Percentiles rank a stretch among this genome's conserved stretches.
Conservation (phyloP, 2,888 invertebrate species). For the Dicyrtomina minuta region DNA sequence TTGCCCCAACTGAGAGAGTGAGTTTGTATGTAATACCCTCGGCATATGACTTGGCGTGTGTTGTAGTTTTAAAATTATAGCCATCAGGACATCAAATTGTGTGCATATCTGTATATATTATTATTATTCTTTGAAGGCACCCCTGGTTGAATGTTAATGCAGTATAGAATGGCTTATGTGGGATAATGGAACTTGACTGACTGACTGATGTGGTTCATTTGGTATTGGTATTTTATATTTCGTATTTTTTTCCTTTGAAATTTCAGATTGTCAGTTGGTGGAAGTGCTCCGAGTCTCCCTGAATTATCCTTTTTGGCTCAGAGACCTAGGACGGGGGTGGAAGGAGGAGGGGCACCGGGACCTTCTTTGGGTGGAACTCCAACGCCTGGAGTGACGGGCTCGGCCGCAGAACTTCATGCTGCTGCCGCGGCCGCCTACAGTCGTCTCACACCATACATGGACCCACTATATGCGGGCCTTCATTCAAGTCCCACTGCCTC, state of each 20-base stretch:
- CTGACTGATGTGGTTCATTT: constrained; percentile 30
- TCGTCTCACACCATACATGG: constrained; percentile 70
- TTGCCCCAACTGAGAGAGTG: not conserved
- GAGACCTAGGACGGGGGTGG: constrained; percentile 48
- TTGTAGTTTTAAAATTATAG: too few relatives aligned
- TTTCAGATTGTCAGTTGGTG: constrained; percentile 50
- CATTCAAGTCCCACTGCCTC: constrained; percentile 68
- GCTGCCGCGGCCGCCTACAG: constrained; percentile 64
- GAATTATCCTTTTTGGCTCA: constrained; percentile 51
- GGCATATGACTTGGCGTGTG: too few relatives aligned
- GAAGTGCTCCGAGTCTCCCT: constrained; percentile 49
- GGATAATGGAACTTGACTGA: constrained; percentile 31
- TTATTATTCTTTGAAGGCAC: too few relatives aligned
- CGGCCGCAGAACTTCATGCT: constrained; percentile 52
- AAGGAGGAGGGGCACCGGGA: constrained; percentile 35
- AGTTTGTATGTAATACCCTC: too few relatives aligned
- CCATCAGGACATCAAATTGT: too few relatives aligned
- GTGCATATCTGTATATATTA: too few relatives aligned
- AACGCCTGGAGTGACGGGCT: constrained; percentile 49
- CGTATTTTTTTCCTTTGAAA: too few relatives aligned
- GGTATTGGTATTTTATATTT: constrained; percentile 34
- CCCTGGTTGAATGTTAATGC: constrained; percentile 28
- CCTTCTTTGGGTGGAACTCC: constrained; percentile 44
- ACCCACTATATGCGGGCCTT: constrained; percentile 73
- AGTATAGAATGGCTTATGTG: constrained; percentile 13